Percentiles rank a stretch among this genome's conserved stretches.
Evolutionary conservation across 2,888 invertebrate species (phyloP).

Genomic region (Tetranychus piercei): DNA sequence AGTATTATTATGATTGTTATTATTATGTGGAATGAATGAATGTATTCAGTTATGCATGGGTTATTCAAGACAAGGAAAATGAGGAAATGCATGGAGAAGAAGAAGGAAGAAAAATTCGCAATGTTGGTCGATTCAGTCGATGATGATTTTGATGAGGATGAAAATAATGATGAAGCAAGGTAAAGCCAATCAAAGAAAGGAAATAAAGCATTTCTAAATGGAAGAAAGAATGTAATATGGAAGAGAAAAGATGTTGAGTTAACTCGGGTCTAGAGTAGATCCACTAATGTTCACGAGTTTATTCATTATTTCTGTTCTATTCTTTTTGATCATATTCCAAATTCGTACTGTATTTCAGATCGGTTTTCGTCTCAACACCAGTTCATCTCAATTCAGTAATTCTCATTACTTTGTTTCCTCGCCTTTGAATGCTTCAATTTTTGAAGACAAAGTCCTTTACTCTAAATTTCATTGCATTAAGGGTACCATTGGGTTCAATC

Average conservation of each 20-base stretch:
- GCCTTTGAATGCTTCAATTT: no score
- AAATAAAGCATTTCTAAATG: not conserved
- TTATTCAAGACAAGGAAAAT: not conserved
- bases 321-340: no score
- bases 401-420: no score
- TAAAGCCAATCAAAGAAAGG: not conserved
- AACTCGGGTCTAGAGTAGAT: not conserved
- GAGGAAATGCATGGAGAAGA: no score
- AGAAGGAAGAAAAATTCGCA: not conserved
- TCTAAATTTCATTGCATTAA: no score
- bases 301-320: not conserved
- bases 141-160: not conserved
- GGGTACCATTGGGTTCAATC: no score
- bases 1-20: not conserved
- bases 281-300: not conserved
- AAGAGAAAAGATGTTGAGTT: not conserved
- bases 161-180: conserved; percentile 1
- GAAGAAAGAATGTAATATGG: not conserved
- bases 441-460: no score
- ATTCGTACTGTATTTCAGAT: no score
- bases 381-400: no score
- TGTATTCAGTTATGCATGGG: not conserved
- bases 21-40: not conserved
- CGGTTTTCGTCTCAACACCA: no score
- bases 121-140: not conserved